These are phyloP conservation scores for Erythrocebus patas DNA, from an alignment of 2,113 vertebrate species.

Conservation along the genomic window DNA sequence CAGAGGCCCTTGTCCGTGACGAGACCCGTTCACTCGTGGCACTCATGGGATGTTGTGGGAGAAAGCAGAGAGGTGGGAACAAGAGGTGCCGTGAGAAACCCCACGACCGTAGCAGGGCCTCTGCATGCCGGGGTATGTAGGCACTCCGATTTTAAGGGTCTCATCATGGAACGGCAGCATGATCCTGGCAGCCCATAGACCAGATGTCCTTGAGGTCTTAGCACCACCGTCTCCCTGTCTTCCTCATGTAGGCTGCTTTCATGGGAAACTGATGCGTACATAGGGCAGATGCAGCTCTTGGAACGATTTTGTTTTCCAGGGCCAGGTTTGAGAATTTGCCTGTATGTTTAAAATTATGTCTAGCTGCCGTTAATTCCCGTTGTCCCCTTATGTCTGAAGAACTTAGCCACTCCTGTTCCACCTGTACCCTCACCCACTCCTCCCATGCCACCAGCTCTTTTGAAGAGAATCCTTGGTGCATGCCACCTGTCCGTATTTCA, in stretches of 20 bases:
- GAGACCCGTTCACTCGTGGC: fast-evolving
- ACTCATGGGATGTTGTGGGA: fast-evolving
- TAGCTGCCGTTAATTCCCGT: not conserved
- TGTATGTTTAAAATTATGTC: not conserved
- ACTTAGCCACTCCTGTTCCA: fast-evolving
- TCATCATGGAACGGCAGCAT: not conserved
- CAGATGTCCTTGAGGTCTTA: not conserved
- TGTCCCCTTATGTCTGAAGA: fast-evolving
- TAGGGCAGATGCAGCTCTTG: not conserved
- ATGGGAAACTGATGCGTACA: not conserved
- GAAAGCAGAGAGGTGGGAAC: not conserved
- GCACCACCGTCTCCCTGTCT: fast-evolving
- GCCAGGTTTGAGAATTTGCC: fast-evolving
- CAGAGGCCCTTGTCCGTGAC: not conserved
- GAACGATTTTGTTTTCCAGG: no score
- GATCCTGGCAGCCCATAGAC: no score
- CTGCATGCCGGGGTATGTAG: fast-evolving
- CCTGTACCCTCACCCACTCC: fast-evolving
- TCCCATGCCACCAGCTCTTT: fast-evolving
- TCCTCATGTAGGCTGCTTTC: fast-evolving
- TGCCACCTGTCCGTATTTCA: fast-evolving
- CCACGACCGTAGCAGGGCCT: no score
- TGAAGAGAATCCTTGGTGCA: fast-evolving
- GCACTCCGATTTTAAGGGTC: no score
- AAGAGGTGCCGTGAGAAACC: fast-evolving